A percentile compares a stretch with the other conserved stretches of the same genome.
phyloP scores from a whole-genome alignment of 2,113 vertebrate species.

The Varanus salvator region DNA sequence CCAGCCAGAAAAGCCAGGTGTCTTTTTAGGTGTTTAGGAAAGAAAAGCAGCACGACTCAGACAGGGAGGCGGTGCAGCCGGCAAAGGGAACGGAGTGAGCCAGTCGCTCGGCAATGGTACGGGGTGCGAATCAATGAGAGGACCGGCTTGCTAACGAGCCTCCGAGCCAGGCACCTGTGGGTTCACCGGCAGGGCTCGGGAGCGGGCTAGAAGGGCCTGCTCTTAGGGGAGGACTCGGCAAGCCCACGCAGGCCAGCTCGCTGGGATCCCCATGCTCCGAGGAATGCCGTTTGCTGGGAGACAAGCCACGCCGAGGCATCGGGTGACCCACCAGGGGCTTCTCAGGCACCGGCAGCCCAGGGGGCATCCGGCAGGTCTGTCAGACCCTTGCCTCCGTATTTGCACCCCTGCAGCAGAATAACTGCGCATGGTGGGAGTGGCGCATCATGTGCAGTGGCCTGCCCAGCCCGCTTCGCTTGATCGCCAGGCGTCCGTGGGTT shows the following conservation, averaged over 20 bases:
- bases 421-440: too few relatives aligned
- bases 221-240: neutral
- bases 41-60: slow-evolving; percentile 2
- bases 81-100: neutral
- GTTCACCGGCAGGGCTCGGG: neutral
- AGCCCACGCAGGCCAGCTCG: neutral
- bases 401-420: neutral
- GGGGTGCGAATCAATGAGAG: slow-evolving; percentile 15
- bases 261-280: neutral
- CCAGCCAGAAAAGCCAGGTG: neutral
- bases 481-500: too few relatives aligned
- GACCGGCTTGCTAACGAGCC: too few relatives aligned
- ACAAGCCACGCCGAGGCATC: neutral
- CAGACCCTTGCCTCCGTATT: neutral
- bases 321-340: neutral
- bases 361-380: neutral
- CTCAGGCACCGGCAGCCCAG: neutral
- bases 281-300: too few relatives aligned
- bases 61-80: neutral
- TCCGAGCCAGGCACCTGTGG: too few relatives aligned
- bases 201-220: too few relatives aligned
- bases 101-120: too few relatives aligned
- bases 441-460: too few relatives aligned
- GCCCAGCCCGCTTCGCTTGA: too few relatives aligned
- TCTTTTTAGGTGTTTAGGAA: neutral